A percentile compares a stretch with the other conserved stretches of the same genome.
Evolutionary conservation across 2,113 vertebrate species (phyloP).

Genomic region (Pollachius pollachius): DNA sequence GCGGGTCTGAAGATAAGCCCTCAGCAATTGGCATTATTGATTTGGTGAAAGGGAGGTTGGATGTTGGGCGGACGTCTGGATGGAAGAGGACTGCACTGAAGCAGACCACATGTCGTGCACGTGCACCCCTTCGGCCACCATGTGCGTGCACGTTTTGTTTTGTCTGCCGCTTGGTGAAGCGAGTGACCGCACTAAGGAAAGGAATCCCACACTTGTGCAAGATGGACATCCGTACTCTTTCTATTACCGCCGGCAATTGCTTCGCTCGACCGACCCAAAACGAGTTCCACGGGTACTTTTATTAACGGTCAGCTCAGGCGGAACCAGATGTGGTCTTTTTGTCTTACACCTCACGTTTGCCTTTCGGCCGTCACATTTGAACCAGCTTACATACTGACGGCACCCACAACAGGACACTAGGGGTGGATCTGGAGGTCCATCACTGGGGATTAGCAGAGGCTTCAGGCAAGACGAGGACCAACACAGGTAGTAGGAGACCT

Average conservation of each 20-base stretch:
- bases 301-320: neutral
- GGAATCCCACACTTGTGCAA: neutral
- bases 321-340: neutral
- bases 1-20: too few species aligned
- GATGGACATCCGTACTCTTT: neutral
- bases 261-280: neutral
- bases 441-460: neutral
- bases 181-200: neutral
- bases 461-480: neutral
- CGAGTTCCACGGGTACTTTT: neutral
- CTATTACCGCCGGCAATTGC: neutral
- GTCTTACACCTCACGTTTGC: too few species aligned
- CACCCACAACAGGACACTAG: neutral
- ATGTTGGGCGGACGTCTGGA: too few species aligned
- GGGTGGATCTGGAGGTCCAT: neutral
- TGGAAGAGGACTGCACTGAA: too few species aligned
- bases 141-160: neutral
- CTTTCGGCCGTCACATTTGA: neutral
- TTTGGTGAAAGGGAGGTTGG: too few species aligned
- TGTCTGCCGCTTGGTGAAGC: neutral
- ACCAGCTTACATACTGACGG: neutral
- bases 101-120: slow-evolving; percentile 1
- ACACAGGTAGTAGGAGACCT: neutral
- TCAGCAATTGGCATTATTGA: too few species aligned
- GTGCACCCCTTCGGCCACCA: too few species aligned